Conservation (phyloP, 2,888 invertebrate genomes). For the Petrolisthes manimaculis region DNA sequence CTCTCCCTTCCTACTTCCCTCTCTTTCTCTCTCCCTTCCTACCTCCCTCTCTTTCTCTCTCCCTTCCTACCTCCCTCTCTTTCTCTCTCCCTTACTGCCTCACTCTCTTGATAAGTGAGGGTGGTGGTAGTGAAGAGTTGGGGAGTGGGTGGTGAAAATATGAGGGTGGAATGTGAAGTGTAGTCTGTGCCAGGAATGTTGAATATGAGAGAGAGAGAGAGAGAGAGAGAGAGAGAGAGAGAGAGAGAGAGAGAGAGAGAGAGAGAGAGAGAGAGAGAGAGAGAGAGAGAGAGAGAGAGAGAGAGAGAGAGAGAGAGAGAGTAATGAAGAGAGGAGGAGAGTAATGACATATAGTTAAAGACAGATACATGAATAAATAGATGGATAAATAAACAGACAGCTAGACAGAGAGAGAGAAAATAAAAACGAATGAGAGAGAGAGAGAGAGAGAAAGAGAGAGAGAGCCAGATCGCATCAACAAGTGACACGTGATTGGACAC, state of each 20-base stretch:
- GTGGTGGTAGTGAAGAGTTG: neutral
- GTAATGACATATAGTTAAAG: neutral
- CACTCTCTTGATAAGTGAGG: neutral
- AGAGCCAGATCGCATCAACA: too few species aligned
- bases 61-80: neutral
- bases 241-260: slow-evolving; percentile 1
- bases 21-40: slow-evolving; percentile 25
- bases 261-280: slow-evolving; percentile 10
- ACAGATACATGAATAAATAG: neutral
- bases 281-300: neutral
- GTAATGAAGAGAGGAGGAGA: neutral
- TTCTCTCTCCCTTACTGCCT: slow-evolving; percentile 19
- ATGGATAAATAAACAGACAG: neutral
- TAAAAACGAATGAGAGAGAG: too few species aligned
- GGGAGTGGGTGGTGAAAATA: neutral
- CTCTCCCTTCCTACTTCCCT: neutral
- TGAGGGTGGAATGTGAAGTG: neutral
- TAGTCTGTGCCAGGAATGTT: neutral
- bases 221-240: neutral
- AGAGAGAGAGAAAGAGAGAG: too few species aligned
- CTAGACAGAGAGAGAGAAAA: neutral
- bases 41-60: slow-evolving; percentile 3
- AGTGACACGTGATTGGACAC: too few species aligned
- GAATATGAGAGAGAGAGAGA: neutral
- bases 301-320: neutral